Conservation (phyloP, 2,797 vertebrate species). For the Phrynocephalus guinanensis region DNA sequence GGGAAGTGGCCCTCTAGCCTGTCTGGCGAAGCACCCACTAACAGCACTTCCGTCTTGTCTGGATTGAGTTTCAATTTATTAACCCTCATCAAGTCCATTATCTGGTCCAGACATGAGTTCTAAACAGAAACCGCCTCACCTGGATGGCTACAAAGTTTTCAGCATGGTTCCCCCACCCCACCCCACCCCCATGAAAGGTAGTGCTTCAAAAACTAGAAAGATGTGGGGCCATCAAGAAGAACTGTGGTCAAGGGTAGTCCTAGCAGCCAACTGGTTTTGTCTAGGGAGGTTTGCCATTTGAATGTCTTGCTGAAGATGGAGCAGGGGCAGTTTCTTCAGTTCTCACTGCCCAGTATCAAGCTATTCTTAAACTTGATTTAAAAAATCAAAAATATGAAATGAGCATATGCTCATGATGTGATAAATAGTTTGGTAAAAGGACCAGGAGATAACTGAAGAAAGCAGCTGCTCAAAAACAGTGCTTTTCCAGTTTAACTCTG, state of each 20-base stretch:
- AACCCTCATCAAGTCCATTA: too few relatives aligned
- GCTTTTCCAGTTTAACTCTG: conserved; percentile 50
- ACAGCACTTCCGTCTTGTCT: too few relatives aligned
- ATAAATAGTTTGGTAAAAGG: neutral
- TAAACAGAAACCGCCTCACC: too few relatives aligned
- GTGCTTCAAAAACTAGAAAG: neutral
- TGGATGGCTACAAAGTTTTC: too few relatives aligned
- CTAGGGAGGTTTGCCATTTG: neutral
- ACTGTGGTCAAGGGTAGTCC: too few relatives aligned
- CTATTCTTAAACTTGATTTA: neutral
- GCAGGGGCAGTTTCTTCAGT: too few relatives aligned
- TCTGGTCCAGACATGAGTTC: too few relatives aligned
- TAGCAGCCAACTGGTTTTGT: neutral
- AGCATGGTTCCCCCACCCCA: neutral
- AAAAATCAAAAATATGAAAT: neutral
- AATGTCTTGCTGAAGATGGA: neutral
- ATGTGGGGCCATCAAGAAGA: neutral
- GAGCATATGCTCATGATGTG: neutral
- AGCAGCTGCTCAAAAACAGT: neutral
- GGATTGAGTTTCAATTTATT: too few relatives aligned
- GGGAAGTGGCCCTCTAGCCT: too few relatives aligned
- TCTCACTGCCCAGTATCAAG: neutral
- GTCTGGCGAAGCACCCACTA: too few relatives aligned
- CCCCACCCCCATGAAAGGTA: neutral
- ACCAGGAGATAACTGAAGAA: neutral